Evolutionary conservation across 2,797 vertebrate genomes (phyloP), one percentile per base, ranked within the genome.

Genomic region (Chloroceryle inda): DNA sequence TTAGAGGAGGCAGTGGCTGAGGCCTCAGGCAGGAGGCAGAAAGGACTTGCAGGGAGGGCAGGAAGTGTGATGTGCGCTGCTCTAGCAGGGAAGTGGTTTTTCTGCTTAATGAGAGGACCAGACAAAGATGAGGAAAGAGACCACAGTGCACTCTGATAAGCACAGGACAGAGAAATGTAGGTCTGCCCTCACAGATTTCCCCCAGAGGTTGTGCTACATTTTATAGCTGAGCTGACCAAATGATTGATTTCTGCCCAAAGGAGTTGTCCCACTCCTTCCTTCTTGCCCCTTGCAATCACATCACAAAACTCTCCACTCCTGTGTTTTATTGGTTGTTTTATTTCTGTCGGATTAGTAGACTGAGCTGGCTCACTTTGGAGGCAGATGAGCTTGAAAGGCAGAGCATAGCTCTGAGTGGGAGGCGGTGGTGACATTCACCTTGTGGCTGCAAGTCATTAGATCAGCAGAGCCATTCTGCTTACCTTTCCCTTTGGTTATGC

Each of bases 71-170:
- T 13, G 23, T 21, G 24, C 1, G 2, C 44, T 77, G 55, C 61
- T 35, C 9, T 56, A 24, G 29, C 17, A 56, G 73, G 89, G 85
- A 96, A 92, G 94, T 94, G 96, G 88, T 53, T 95, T 97, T 94
- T 88, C 87, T 94, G 56, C 56, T 83, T 58, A 42, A 38, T 1
- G 40, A 35, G 10, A 59, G 11, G 56, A 42, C 12, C 44, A 74
- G 35, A 35, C 59, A 40, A 50, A 59, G 37, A 13, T 5, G 76
- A 23, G 33, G 24, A 59, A 80, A 72, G 67, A 66, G 13, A 76
- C 8, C 37, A 76, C 11, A n/a, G 27, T 8, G 4, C 26, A 9
- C 16, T 45, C 52, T 38, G 53, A 55, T 20, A 58, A n/a, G 69
- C 52, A 52, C 8, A 14, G 33, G 22, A 15, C 37, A 49, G 62